Conservation (phyloP, 1,140 invertebrate genomes). For the Brachionus calyciflorus region DNA sequence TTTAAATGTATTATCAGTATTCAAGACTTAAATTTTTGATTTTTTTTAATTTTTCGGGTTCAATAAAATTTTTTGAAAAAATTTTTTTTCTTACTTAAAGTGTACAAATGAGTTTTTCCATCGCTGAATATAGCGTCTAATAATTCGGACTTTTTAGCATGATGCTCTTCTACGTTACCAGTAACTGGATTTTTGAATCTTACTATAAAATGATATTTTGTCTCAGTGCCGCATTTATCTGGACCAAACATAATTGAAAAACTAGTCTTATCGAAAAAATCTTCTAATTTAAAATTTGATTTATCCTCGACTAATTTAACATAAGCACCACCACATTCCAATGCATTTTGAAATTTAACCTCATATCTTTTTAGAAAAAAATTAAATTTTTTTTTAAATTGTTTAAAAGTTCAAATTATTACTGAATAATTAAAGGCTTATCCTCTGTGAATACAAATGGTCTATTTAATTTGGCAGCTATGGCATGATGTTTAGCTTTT, state of each 20-base stretch:
- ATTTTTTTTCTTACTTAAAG: slow-evolving; percentile 62
- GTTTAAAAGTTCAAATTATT: neutral
- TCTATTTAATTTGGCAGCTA: slow-evolving; percentile 73
- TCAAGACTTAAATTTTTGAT: slow-evolving; percentile 64
- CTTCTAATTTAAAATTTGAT: slow-evolving; percentile 64
- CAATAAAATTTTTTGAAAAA: too few relatives aligned
- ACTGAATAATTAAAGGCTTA: slow-evolving; percentile 84
- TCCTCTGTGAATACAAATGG: slow-evolving; percentile 77
- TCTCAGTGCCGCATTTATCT: slow-evolving; percentile 94
- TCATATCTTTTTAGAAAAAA: slow-evolving; percentile 56
- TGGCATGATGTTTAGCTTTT: slow-evolving; percentile 92
- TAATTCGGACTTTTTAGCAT: slow-evolving; percentile 79
- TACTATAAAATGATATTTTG: slow-evolving; percentile 97
- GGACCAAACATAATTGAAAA: slow-evolving; percentile 99
- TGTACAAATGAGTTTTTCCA: slow-evolving; percentile 90
- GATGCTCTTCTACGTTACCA: slow-evolving; percentile 71
- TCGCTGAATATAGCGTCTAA: slow-evolving; percentile 87
- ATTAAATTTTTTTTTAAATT: neutral
- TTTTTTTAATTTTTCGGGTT: neutral
- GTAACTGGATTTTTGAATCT: slow-evolving; percentile 89
- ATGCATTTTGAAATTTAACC: slow-evolving; percentile 78
- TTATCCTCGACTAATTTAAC: slow-evolving; percentile 77
- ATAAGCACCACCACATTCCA: slow-evolving; percentile 97
- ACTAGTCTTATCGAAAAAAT: slow-evolving; percentile 90
- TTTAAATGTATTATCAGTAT: slow-evolving; percentile 77